Conservation (phyloP, 2,113 vertebrate species). For the Ibidorhyncha struthersii region DNA sequence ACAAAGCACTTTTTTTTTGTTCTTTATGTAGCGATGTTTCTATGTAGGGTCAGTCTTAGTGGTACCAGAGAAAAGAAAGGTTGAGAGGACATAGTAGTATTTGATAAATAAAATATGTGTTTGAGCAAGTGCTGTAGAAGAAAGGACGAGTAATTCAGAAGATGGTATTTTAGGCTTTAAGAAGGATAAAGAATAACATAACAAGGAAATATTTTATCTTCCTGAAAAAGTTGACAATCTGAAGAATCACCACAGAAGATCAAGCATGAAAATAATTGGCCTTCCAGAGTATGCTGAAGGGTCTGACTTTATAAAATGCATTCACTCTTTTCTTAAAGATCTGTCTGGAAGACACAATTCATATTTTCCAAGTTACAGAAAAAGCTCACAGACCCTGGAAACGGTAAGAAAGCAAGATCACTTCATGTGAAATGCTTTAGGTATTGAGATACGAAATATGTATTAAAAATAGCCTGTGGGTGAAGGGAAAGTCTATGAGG, state of each 20-base stretch:
- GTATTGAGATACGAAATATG: background rate
- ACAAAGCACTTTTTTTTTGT: background rate
- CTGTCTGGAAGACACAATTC: background rate
- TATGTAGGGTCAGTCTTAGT: background rate
- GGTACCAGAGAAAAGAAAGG: background rate
- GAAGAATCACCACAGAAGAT: background rate
- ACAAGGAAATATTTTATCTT: conserved; percentile 24
- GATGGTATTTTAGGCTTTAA: background rate
- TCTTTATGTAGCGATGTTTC: background rate
- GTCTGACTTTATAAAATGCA: background rate
- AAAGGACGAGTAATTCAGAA: conserved; percentile 18
- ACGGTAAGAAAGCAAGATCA: background rate
- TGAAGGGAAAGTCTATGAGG: background rate
- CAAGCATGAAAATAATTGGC: conserved; percentile 24
- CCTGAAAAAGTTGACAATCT: background rate
- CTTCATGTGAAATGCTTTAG: background rate
- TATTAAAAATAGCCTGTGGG: background rate
- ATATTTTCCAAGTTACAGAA: background rate
- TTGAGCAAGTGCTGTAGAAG: background rate
- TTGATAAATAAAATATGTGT: background rate
- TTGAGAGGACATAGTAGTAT: background rate
- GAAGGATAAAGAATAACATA: conserved; percentile 12
- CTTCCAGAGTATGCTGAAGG: background rate
- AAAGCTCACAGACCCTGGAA: background rate
- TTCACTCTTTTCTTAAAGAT: conserved; percentile 7